Evolutionary conservation across 2,888 invertebrate species (phyloP).

Genomic region (Rhingia rostrata): DNA sequence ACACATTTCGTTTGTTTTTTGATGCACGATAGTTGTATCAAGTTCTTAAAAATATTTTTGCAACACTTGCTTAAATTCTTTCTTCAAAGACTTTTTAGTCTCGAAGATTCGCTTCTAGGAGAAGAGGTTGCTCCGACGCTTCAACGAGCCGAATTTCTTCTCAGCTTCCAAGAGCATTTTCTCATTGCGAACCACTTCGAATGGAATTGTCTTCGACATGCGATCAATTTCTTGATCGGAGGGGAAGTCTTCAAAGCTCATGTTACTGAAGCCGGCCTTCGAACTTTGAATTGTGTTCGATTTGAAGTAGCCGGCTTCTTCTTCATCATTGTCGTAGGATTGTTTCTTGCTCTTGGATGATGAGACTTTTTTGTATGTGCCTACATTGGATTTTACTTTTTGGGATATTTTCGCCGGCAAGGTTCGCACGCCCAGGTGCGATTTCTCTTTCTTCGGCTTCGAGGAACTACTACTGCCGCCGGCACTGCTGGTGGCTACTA

Average conservation of each 20-base stretch:
- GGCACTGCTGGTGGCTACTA: constrained; percentile 76
- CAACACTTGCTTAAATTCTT: constrained; percentile 77
- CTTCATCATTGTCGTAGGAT: constrained; percentile 61
- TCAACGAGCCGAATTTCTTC: constrained; percentile 83
- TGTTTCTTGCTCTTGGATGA: constrained; percentile 75
- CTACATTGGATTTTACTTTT: constrained; percentile 80
- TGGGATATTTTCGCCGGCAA: constrained; percentile 82
- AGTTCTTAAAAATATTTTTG: constrained; percentile 72
- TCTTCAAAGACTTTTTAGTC: constrained; percentile 77
- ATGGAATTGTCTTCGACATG: constrained; percentile 84
- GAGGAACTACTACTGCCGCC: constrained; percentile 56
- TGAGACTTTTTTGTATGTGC: constrained; percentile 81
- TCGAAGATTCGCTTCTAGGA: constrained; percentile 82
- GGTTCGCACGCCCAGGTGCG: constrained; percentile 80
- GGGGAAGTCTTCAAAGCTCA: constrained; percentile 90
- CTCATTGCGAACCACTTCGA: constrained; percentile 86
- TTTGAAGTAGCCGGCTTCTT: constrained; percentile 78
- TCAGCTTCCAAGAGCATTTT: constrained; percentile 83
- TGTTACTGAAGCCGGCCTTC: constrained; percentile 87
- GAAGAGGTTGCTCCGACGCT: constrained; percentile 84
- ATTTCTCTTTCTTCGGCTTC: constrained; percentile 82
- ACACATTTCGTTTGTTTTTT: constrained; percentile 9
- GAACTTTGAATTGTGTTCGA: constrained; percentile 82
- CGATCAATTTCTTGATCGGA: constrained; percentile 85
- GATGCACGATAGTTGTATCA: constrained; percentile 20